Percentiles rank a stretch among this genome's conserved stretches.
phyloP scores from a whole-genome alignment of 2,113 vertebrate genomes.

The Globicephala melas region DNA sequence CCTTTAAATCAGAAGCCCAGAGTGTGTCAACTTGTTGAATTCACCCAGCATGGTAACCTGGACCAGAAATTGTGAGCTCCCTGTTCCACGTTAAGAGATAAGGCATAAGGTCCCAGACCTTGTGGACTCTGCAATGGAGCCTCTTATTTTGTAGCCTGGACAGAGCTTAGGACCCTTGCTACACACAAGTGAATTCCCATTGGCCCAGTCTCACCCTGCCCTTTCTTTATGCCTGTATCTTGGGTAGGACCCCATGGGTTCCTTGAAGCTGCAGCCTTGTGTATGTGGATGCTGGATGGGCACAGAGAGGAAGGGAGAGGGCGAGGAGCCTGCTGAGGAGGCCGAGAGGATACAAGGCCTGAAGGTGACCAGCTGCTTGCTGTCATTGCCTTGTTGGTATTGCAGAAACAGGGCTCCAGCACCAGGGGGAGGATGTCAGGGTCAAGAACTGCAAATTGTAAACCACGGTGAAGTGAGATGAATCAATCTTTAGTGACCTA shows the following conservation, averaged over 20 bases:
- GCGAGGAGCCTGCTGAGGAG: conserved; percentile 30
- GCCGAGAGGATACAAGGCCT: background rate
- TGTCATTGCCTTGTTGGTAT: conserved; percentile 15
- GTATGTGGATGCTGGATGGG: background rate
- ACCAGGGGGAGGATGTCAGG: conserved; percentile 59
- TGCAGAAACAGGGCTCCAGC: conserved; percentile 50
- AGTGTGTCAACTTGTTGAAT: background rate
- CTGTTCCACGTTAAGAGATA: background rate
- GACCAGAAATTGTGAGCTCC: background rate
- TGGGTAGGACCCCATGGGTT: background rate
- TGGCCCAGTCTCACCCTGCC: background rate
- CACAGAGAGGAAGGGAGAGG: background rate
- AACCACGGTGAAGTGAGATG: conserved; percentile 60
- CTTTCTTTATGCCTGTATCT: background rate
- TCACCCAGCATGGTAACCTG: background rate
- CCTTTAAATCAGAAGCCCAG: background rate
- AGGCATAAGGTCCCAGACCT: background rate
- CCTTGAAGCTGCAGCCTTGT: background rate
- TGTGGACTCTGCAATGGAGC: background rate
- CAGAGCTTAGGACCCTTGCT: background rate
- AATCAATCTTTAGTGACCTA: conserved; percentile 70
- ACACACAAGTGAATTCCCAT: background rate
- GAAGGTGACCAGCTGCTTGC: background rate
- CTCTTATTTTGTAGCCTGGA: background rate
- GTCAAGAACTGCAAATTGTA: conserved; percentile 68